phyloP scores from a whole-genome alignment of 2,113 vertebrate species.

The Poecilia latipinna region DNA sequence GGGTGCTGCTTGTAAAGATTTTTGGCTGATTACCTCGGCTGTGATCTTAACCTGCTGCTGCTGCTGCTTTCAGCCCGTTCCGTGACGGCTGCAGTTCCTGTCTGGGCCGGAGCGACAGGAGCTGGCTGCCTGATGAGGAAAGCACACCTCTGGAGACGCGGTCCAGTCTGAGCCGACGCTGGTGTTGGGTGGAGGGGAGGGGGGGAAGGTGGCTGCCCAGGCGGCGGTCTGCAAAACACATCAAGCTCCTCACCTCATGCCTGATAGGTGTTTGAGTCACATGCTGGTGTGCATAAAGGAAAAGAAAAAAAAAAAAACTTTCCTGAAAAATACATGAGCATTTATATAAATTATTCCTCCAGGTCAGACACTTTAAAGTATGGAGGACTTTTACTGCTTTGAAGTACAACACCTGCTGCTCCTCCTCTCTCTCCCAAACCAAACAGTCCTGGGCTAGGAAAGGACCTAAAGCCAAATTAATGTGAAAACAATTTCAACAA shows the following conservation, averaged over 20 bases:
- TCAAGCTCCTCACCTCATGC: conserved; percentile 36
- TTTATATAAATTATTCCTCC: background rate
- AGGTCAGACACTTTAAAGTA: background rate
- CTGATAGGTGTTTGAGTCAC: conserved; percentile 7
- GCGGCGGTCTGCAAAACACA: conserved; percentile 51
- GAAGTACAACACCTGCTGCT: background rate
- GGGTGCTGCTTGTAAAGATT: background rate
- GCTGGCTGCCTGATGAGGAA: conserved; percentile 53
- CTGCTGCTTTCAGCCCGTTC: conserved; percentile 45
- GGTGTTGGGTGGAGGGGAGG: conserved; percentile 16
- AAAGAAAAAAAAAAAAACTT: background rate
- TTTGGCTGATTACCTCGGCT: background rate
- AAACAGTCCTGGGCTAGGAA: background rate
- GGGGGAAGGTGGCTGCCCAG: conserved; percentile 3
- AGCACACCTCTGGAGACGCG: conserved; percentile 59
- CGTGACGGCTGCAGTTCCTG: conserved; percentile 54
- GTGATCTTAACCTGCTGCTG: conserved; percentile 31
- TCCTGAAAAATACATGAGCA: background rate
- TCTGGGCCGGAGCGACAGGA: conserved; percentile 46
- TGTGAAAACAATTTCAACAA: conserved; percentile 3
- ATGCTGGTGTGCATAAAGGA: background rate
- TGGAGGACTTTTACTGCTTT: background rate
- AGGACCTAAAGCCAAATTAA: conserved; percentile 17
- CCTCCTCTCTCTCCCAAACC: background rate
- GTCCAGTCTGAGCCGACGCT: conserved; percentile 49